These are phyloP conservation scores for Siphonodentalium dalli DNA, from an alignment of 2,888 invertebrate species.

Conservation along the genomic window DNA sequence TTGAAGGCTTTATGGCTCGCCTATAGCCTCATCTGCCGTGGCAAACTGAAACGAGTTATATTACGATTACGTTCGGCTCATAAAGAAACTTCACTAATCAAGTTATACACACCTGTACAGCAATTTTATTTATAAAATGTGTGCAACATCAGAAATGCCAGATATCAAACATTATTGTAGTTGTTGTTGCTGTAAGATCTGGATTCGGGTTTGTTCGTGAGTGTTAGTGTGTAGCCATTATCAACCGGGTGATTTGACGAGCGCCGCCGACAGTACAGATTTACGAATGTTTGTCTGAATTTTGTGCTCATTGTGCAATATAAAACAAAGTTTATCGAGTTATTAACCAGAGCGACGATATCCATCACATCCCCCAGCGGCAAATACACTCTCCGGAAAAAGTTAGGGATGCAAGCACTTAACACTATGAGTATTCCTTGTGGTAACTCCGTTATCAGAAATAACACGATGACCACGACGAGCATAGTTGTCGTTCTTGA, in stretches of 20 bases:
- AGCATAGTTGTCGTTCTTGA: slow-evolving; percentile 88
- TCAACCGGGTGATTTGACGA: slow-evolving; percentile 22
- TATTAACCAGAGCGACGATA: slow-evolving; percentile 86
- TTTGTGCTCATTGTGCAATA: slow-evolving; percentile 94
- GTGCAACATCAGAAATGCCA: no score
- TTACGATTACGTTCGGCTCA: no score
- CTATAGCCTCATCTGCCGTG: no score
- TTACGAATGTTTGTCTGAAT: slow-evolving; percentile 73
- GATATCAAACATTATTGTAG: no score
- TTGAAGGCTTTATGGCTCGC: no score
- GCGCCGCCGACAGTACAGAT: slow-evolving; percentile 38
- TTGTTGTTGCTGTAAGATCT: slow-evolving; percentile 39
- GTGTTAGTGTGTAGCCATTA: slow-evolving; percentile 30
- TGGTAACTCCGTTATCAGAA: slow-evolving; percentile 88
- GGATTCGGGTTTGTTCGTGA: slow-evolving; percentile 22
- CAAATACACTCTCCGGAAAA: slow-evolving; percentile 72
- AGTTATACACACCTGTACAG: no score
- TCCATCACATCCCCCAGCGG: slow-evolving; percentile 81
- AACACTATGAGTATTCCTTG: slow-evolving; percentile 79
- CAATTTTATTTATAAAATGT: no score
- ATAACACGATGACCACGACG: slow-evolving; percentile 82
- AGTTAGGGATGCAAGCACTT: slow-evolving; percentile 76
- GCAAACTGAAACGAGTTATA: no score
- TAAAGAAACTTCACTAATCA: no score
- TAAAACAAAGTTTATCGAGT: slow-evolving; percentile 89